Percentiles rank a stretch among this genome's conserved stretches.
These are phyloP conservation scores for Cyclopterus lumpus DNA, from an alignment of 2,797 vertebrate species.

Conservation along the genomic window DNA sequence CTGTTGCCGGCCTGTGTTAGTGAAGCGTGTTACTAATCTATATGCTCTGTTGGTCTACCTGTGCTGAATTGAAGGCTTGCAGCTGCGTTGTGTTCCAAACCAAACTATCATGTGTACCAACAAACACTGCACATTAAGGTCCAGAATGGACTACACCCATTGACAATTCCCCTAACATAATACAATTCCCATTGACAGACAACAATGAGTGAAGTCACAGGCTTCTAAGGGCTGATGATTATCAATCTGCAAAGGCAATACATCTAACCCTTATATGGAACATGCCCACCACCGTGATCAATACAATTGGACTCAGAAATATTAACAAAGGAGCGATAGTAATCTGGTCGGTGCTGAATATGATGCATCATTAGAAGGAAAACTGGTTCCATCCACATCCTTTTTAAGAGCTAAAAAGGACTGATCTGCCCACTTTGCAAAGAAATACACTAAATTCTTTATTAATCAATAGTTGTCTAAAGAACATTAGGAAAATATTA, in stretches of 20 bases:
- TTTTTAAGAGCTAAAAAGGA: neutral
- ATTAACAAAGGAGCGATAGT: neutral
- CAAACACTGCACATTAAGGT: neutral
- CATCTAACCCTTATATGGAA: neutral
- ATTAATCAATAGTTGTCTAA: neutral
- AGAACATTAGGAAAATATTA: neutral
- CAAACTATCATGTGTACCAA: neutral
- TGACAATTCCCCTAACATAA: neutral
- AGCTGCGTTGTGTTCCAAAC: constrained; percentile 1
- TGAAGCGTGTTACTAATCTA: constrained; percentile 30
- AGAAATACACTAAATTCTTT: neutral
- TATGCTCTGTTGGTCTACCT: constrained; percentile 30
- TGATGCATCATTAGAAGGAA: neutral
- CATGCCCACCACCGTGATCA: neutral
- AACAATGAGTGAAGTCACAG: neutral
- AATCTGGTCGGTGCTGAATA: constrained; percentile 5
- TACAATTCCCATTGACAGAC: neutral
- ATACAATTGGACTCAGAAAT: neutral
- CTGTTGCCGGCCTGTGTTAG: constrained; percentile 10
- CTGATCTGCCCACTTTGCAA: neutral
- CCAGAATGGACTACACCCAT: neutral
- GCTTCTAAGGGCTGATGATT: neutral
- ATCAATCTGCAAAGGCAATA: constrained; percentile 2
- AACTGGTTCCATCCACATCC: neutral
- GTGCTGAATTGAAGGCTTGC: constrained; percentile 14